Evolutionary conservation across 2,797 vertebrate species (phyloP).

Genomic region (Salarias fasciatus): DNA sequence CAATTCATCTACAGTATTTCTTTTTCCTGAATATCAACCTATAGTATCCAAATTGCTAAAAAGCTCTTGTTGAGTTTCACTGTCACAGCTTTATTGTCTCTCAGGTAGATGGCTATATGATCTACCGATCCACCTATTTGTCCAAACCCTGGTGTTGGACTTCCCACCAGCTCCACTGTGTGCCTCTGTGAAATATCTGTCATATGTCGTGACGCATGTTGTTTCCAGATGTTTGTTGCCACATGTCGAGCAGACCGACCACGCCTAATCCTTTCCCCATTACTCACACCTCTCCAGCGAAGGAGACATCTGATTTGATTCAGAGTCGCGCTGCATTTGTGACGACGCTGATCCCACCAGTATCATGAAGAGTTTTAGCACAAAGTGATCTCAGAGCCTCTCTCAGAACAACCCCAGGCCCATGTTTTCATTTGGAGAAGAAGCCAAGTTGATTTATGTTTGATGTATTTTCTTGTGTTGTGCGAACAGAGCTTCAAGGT

Average conservation of each 20-base stretch:
- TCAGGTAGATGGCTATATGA: background rate
- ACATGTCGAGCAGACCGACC: slow-evolving; percentile 61
- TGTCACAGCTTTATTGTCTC: slow-evolving; percentile 6
- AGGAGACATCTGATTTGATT: slow-evolving; percentile 61
- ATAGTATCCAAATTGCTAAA: too few species aligned
- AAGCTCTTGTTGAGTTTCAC: slow-evolving; percentile 9
- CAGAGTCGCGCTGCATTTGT: slow-evolving; percentile 37
- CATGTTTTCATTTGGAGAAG: slow-evolving; percentile 27
- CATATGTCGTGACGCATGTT: slow-evolving; percentile 64
- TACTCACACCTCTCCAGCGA: slow-evolving; percentile 53
- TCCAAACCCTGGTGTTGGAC: slow-evolving; percentile 22
- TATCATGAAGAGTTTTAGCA: slow-evolving; percentile 12
- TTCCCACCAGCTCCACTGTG: slow-evolving; percentile 35
- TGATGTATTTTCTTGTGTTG: background rate
- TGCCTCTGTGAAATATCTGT: slow-evolving; percentile 50
- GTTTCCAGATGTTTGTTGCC: slow-evolving; percentile 78
- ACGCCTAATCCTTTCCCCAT: slow-evolving; percentile 51
- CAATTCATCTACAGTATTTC: too few species aligned
- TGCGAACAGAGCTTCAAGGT: too few species aligned
- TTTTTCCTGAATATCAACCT: too few species aligned
- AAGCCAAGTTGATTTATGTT: slow-evolving; percentile 36
- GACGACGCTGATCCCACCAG: slow-evolving; percentile 24
- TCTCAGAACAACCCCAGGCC: slow-evolving; percentile 25
- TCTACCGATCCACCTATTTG: slow-evolving; percentile 22
- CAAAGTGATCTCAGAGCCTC: slow-evolving; percentile 17